A percentile compares a stretch with the other conserved stretches of the same genome.
These are phyloP conservation scores for Neodiprion pinetum DNA, from an alignment of 1,140 invertebrate genomes.

Conservation along the genomic window DNA sequence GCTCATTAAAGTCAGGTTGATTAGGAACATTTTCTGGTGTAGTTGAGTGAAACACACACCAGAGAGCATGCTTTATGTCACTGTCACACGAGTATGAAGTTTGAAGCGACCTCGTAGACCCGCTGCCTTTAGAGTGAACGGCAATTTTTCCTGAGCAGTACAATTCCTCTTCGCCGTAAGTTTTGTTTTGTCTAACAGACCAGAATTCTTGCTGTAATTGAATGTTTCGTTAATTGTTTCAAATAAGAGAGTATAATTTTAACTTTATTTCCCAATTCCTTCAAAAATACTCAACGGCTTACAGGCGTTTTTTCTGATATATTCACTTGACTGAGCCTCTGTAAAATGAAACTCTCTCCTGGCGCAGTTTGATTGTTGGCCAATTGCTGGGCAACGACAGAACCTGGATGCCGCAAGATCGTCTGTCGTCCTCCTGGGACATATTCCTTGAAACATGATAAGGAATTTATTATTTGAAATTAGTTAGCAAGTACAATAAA, in stretches of 20 bases:
- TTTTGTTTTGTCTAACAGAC: constrained; percentile 66
- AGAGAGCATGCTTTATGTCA: constrained; percentile 82
- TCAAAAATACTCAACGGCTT: constrained; percentile 38
- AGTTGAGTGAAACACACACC: constrained; percentile 74
- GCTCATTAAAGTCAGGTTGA: constrained; percentile 39
- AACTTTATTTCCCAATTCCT: background rate
- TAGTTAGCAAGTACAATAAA: too few relatives aligned
- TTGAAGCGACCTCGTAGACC: constrained; percentile 54
- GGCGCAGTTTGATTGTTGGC: constrained; percentile 33
- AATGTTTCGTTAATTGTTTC: constrained; percentile 15
- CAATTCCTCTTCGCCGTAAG: constrained; percentile 80
- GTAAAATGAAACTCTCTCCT: constrained; percentile 69
- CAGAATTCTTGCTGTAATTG: constrained; percentile 70
- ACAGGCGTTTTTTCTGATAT: constrained; percentile 68
- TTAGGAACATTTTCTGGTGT: constrained; percentile 60
- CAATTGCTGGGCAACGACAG: constrained; percentile 49
- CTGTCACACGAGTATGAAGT: constrained; percentile 81
- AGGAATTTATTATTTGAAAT: background rate
- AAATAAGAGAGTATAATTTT: constrained; percentile 1
- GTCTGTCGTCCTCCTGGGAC: constrained; percentile 87
- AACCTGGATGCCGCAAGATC: constrained; percentile 79
- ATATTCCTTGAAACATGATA: constrained; percentile 74
- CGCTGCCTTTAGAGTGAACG: constrained; percentile 76
- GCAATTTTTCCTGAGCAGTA: constrained; percentile 86
- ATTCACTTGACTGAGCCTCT: constrained; percentile 77